phyloP scores from a whole-genome alignment of 2,797 vertebrate species.

The Aplochiton taeniatus region DNA sequence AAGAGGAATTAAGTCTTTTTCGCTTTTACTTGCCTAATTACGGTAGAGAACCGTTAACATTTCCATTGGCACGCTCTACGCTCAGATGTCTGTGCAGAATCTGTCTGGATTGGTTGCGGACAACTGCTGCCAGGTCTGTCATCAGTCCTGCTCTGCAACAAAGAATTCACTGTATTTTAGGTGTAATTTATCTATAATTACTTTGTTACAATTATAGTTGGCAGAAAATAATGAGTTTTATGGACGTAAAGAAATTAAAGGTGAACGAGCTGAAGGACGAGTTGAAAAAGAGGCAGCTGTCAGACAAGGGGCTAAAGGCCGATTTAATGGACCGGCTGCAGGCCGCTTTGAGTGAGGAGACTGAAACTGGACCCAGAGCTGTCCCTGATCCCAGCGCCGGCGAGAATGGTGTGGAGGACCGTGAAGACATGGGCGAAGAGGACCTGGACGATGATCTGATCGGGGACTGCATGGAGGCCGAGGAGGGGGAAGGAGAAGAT shows the following conservation, averaged over 20 bases:
- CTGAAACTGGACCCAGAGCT: slow-evolving; percentile 51
- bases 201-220: background rate
- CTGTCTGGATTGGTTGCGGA: no score
- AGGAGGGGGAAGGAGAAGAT: slow-evolving; percentile 58
- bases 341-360: slow-evolving; percentile 79
- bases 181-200: slow-evolving; percentile 7
- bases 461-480: slow-evolving; percentile 53
- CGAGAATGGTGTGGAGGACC: slow-evolving; percentile 52
- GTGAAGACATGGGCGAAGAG: slow-evolving; percentile 33
- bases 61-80: no score
- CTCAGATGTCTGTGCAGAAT: no score
- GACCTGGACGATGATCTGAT: slow-evolving; percentile 12
- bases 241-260: slow-evolving; percentile 88
- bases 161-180: background rate
- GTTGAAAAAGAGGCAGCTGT: slow-evolving; percentile 84
- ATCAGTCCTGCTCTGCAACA: no score
- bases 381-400: slow-evolving; percentile 38
- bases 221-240: slow-evolving; percentile 76
- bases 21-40: no score
- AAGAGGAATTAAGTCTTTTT: no score
- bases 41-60: no score
- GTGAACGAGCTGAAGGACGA: slow-evolving; percentile 87
- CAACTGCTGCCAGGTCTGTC: no score
- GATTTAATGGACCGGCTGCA: slow-evolving; percentile 87
- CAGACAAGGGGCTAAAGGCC: slow-evolving; percentile 87